Percentiles rank a stretch among this genome's conserved stretches.
These are phyloP conservation scores for Sycophila sp. DNA, from an alignment of 1,140 invertebrate species.

Conservation along the genomic window DNA sequence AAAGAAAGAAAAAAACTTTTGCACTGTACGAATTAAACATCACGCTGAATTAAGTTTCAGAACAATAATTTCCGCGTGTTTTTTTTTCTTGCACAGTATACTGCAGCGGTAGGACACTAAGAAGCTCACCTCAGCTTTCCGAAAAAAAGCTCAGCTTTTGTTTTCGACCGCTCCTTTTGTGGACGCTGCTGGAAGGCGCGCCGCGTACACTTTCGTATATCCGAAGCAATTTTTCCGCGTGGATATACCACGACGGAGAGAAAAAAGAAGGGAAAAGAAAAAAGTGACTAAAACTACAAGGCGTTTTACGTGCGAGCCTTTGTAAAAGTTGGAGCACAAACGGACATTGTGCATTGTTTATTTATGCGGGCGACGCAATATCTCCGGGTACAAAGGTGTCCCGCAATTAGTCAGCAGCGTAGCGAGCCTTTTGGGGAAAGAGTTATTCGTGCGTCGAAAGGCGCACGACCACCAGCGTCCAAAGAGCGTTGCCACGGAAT, in stretches of 20 bases:
- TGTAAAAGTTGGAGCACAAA: neutral
- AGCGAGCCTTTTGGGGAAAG: too few relatives aligned
- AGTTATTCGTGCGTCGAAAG: too few relatives aligned
- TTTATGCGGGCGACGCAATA: neutral
- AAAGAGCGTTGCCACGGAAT: too few relatives aligned
- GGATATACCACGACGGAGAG: neutral
- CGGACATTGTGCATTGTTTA: conserved; percentile 6
- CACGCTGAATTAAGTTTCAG: too few relatives aligned
- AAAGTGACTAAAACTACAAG: neutral
- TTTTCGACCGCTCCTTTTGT: too few relatives aligned
- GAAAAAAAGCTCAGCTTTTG: conserved; percentile 14
- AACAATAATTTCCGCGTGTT: too few relatives aligned
- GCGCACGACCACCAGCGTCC: too few relatives aligned
- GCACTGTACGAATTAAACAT: too few relatives aligned
- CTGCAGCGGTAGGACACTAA: neutral
- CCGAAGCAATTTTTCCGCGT: conserved; percentile 11
- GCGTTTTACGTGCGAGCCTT: neutral
- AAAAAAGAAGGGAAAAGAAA: neutral
- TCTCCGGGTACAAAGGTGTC: neutral
- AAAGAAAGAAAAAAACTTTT: too few relatives aligned
- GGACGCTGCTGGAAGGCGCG: neutral
- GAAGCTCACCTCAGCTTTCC: neutral
- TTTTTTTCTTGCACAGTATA: neutral
- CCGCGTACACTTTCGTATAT: too few relatives aligned
- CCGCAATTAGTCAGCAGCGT: neutral